Evolutionary conservation across 2,888 invertebrate species (phyloP).

Genomic region (Eupithecia centaureata): DNA sequence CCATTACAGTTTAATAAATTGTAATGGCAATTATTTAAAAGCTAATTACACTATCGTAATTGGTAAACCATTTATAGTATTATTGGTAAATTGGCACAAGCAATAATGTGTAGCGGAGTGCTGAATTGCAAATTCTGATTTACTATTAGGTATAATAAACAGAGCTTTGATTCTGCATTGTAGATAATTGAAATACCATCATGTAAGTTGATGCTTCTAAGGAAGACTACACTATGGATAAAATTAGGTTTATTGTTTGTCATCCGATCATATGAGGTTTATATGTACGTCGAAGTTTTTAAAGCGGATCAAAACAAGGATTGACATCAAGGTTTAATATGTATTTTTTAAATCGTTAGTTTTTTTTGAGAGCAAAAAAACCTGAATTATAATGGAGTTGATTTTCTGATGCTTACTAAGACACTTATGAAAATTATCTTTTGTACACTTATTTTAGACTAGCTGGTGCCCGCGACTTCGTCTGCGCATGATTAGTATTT

Average conservation of each 20-base stretch:
- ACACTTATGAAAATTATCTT: no score
- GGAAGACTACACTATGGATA: background rate
- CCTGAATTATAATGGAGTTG: no score
- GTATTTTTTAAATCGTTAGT: no score
- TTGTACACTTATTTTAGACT: no score
- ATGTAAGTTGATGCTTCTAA: conserved; percentile 19
- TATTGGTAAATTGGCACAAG: conserved; percentile 12
- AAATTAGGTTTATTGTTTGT: background rate
- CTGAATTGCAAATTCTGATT: conserved; percentile 39
- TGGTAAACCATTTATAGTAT: conserved; percentile 11
- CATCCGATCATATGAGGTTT: no score
- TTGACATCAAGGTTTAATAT: no score
- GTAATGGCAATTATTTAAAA: conserved; percentile 2
- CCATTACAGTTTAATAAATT: background rate
- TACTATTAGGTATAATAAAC: conserved; percentile 46
- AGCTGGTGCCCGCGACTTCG: no score
- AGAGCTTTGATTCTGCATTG: conserved; percentile 30
- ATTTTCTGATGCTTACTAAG: no score
- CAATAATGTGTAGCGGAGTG: conserved; percentile 32
- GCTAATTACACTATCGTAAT: conserved; percentile 10
- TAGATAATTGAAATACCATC: conserved; percentile 39
- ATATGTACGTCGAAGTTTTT: no score
- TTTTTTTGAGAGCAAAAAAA: no score
- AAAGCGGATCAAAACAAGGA: no score
- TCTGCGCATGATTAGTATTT: no score